Evolutionary conservation across 2,113 vertebrate genomes (phyloP).

Genomic region (Thermophis baileyi): DNA sequence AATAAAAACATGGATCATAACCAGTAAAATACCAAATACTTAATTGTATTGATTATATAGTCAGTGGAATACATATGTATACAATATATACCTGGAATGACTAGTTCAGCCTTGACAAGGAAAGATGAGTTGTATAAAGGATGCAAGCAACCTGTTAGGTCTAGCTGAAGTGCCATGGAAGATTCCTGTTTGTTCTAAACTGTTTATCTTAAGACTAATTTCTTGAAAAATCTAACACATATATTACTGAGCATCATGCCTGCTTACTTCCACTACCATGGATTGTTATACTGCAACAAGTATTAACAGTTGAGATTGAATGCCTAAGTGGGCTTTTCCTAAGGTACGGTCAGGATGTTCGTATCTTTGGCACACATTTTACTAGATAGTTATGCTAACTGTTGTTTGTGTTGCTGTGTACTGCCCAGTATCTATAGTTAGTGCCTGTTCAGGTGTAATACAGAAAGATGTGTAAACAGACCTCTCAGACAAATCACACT

Average conservation of each 20-base stretch:
- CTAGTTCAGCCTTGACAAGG: too few relatives aligned
- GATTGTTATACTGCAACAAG: not conserved
- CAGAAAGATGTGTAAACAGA: not conserved
- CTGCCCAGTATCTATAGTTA: not conserved
- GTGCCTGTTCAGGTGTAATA: not conserved
- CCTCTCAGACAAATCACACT: not conserved
- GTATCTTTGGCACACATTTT: not conserved
- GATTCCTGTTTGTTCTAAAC: not conserved
- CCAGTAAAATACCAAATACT: not conserved
- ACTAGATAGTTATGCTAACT: not conserved
- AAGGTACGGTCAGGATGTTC: not conserved
- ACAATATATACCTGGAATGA: not conserved
- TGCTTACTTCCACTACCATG: not conserved
- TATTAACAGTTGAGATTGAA: not conserved
- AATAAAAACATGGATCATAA: not conserved
- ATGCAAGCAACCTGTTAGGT: not conserved
- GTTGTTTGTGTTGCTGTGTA: not conserved
- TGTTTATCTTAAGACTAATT: not conserved
- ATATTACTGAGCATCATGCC: not conserved
- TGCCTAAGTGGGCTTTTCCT: not conserved
- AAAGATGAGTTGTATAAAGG: not conserved
- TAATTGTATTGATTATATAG: not conserved
- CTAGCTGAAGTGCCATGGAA: not conserved
- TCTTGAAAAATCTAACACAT: too few relatives aligned
- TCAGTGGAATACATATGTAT: not conserved